phyloP scores from a whole-genome alignment of 2,888 invertebrate species.

The Tiliacea aurago region DNA sequence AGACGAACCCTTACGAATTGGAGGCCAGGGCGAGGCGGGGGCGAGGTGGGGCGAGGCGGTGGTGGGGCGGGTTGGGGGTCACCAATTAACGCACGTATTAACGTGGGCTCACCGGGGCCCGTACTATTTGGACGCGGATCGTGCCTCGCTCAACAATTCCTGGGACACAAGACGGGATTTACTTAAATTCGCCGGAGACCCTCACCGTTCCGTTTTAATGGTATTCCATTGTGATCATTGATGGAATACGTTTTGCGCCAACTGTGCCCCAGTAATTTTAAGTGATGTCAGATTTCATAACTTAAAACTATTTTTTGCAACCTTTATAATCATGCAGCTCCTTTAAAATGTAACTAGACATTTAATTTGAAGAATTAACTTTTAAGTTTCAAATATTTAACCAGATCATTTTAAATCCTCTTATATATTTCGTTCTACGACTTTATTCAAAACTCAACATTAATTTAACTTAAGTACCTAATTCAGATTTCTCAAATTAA shows the following conservation, averaged over 20 bases:
- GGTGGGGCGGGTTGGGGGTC: constrained; percentile 54
- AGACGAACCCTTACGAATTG: constrained; percentile 62
- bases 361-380: constrained; percentile 7
- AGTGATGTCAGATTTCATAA: background rate
- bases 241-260: constrained; percentile 37
- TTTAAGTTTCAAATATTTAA: background rate
- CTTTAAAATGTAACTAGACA: constrained; percentile 2
- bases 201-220: constrained; percentile 60
- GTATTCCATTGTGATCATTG: constrained; percentile 62
- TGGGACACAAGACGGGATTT: constrained; percentile 61
- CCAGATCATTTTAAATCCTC: constrained; percentile 13
- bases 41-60: constrained; percentile 29
- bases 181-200: constrained; percentile 61
- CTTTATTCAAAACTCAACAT: constrained; percentile 5
- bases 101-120: constrained; percentile 63
- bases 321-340: background rate
- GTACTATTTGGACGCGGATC: constrained; percentile 69
- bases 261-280: background rate
- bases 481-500: constrained; percentile 37
- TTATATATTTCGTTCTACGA: background rate
- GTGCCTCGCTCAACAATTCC: constrained; percentile 56
- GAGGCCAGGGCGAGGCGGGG: constrained; percentile 47
- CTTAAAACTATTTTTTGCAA: background rate
- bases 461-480: constrained; percentile 2
- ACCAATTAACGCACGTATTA: constrained; percentile 74